Evolutionary conservation across 2,113 vertebrate species (phyloP).

Genomic region (Gambusia affinis): DNA sequence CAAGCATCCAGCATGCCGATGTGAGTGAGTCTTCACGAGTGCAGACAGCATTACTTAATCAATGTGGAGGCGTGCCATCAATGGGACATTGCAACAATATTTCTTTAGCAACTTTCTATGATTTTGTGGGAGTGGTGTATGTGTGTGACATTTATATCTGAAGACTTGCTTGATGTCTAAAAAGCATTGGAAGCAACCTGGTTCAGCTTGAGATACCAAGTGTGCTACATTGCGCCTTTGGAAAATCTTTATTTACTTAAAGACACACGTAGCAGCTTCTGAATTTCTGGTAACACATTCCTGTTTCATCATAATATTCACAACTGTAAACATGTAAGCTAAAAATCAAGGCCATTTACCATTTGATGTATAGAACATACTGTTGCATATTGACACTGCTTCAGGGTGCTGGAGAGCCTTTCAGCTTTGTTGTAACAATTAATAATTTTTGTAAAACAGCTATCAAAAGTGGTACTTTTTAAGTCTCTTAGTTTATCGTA

Average conservation of each 20-base stretch:
- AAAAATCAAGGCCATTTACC: background rate
- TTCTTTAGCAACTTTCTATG: background rate
- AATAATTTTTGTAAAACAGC: conserved; percentile 11
- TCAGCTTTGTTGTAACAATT: background rate
- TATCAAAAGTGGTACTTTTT: background rate
- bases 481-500: background rate
- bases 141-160: background rate
- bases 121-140: background rate
- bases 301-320: too few species aligned
- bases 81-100: background rate
- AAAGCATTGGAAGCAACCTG: background rate
- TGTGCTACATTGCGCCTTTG: background rate
- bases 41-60: background rate
- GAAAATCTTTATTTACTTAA: too few species aligned
- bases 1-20: too few species aligned
- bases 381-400: background rate
- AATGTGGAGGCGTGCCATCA: too few species aligned
- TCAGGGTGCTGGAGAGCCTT: background rate
- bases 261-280: background rate
- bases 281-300: too few species aligned
- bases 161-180: background rate
- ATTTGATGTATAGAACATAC: background rate
- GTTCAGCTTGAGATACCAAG: background rate
- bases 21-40: background rate
- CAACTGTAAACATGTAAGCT: background rate